A percentile compares a stretch with the other conserved stretches of the same genome.
Conservation (phyloP, 2,797 vertebrate genomes). For the Microctenopoma stevenorrisi region DNA sequence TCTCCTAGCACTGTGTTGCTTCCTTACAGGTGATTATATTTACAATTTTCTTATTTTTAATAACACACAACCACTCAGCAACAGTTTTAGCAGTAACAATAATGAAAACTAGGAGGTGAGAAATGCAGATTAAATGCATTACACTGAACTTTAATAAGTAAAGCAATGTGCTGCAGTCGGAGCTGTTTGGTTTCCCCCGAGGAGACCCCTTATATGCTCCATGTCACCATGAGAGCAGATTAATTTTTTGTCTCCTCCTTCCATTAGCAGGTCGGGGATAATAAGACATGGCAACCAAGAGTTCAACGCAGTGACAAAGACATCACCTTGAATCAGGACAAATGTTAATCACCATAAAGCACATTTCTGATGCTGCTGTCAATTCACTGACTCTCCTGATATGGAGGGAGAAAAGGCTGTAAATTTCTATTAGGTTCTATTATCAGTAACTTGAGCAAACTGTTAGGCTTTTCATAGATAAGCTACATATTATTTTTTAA, state of each 20-base stretch:
- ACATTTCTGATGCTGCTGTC: slow-evolving; percentile 42
- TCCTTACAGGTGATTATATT: neutral
- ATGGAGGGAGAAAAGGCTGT: slow-evolving; percentile 21
- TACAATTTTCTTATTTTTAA: neutral
- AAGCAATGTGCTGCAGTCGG: neutral
- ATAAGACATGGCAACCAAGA: slow-evolving; percentile 74
- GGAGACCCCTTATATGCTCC: slow-evolving; percentile 57
- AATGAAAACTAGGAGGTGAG: neutral
- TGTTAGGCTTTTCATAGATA: neutral
- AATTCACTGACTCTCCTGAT: slow-evolving; percentile 40
- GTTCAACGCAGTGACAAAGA: slow-evolving; percentile 67
- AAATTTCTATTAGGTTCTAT: slow-evolving; percentile 39
- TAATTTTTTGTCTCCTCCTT: slow-evolving; percentile 77
- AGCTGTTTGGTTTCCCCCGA: slow-evolving; percentile 37
- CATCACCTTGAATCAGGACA: slow-evolving; percentile 64
- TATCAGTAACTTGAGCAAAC: slow-evolving; percentile 22
- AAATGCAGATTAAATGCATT: slow-evolving; percentile 11
- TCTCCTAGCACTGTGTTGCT: neutral
- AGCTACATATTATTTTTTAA: slow-evolving; percentile 1
- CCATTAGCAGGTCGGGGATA: slow-evolving; percentile 71
- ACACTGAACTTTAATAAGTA: neutral
- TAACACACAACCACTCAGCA: no score
- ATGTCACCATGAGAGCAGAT: slow-evolving; percentile 71
- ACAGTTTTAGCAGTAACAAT: neutral
- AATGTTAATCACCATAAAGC: slow-evolving; percentile 69